Conservation (phyloP, 2,888 invertebrate genomes). For the Seira sanloemensis region DNA sequence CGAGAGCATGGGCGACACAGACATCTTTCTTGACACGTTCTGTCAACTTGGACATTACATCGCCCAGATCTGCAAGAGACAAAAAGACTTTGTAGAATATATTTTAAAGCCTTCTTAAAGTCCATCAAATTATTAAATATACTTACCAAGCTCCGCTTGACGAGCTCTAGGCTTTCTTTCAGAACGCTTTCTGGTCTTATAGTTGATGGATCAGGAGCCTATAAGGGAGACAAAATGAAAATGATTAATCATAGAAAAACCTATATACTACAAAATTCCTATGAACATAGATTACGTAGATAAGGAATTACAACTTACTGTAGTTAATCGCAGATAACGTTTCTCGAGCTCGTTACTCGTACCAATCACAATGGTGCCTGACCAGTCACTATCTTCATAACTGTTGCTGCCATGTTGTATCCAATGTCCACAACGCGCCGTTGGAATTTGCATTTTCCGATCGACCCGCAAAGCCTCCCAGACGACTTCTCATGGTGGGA, state of each 20-base stretch:
- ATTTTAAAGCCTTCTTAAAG: slow-evolving; percentile 98
- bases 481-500: slow-evolving; percentile 69
- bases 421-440: slow-evolving; percentile 68
- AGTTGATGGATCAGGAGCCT: slow-evolving; percentile 94
- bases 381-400: slow-evolving; percentile 61
- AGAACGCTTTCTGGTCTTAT: slow-evolving; percentile 94
- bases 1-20: slow-evolving; percentile 89
- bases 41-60: slow-evolving; percentile 89
- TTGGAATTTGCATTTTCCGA: slow-evolving; percentile 26
- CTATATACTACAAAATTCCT: no score
- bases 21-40: slow-evolving; percentile 86
- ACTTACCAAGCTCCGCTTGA: slow-evolving; percentile 92
- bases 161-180: slow-evolving; percentile 88
- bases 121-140: slow-evolving; percentile 97
- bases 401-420: slow-evolving; percentile 54
- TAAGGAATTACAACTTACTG: no score
- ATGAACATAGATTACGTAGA: no score
- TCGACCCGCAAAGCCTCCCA: slow-evolving; percentile 71
- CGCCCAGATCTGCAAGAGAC: slow-evolving; percentile 90
- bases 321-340: slow-evolving; percentile 94
- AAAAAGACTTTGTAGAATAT: slow-evolving; percentile 98
- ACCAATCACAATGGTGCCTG: slow-evolving; percentile 59
- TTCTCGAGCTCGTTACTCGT: slow-evolving; percentile 92
- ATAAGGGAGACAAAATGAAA: no score
- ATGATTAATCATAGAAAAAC: no score